Base-by-base conservation (phyloP, 2,113 vertebrate species). In the Pedionomus torquatus region DNA sequence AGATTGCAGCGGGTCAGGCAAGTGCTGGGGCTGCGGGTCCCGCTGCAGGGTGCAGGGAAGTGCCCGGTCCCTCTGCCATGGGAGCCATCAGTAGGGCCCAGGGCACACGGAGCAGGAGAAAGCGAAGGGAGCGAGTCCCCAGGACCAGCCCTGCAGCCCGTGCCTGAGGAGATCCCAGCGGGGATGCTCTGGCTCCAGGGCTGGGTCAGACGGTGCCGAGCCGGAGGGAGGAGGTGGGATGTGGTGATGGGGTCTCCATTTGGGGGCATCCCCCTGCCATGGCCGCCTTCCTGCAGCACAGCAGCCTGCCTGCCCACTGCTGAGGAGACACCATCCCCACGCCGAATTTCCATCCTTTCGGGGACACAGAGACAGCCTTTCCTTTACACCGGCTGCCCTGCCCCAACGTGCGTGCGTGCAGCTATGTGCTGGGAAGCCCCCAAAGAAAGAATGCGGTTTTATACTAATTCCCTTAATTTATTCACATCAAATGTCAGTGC, bases 401-500 rank as follows among this genome's bases (percentile, higher is more conserved):
- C 9, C 41, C 43, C 0, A 13, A 15, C 4, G 23, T 2, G 19
- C 16, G 19, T 31, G 31, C 44, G 30, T 13, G 17, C 74, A 91
- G 71, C 10, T 46, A 26, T 4, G 76, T 12, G 89, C 94, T 88
- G 93, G 78, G 82, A 80, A 93, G 91, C 13, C 86, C 41, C 54
- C 19, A 17, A 65, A 95, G 92, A 81, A 89, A 89, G 85, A 75
- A 94, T 80, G 52, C 61, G 13, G 52, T 87, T 97, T 97, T 90
- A 90, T 81, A 95, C 96, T 96, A 97, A 98, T 97, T 97, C 90
- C 92, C 86, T 95, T 97, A 96, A 98, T 98, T 98, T 97, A 97
- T 98, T 98, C 97, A 83, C 86, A 95, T 86, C 94, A 98, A 98
- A 98, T 98, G 98, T 97, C 98, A 98, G 84, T 46, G 97, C 83